Percentiles rank a stretch among this genome's conserved stretches.
Conservation (phyloP, 64 coral and sea anemone genomes). For the Astreopora myriophthalma region DNA sequence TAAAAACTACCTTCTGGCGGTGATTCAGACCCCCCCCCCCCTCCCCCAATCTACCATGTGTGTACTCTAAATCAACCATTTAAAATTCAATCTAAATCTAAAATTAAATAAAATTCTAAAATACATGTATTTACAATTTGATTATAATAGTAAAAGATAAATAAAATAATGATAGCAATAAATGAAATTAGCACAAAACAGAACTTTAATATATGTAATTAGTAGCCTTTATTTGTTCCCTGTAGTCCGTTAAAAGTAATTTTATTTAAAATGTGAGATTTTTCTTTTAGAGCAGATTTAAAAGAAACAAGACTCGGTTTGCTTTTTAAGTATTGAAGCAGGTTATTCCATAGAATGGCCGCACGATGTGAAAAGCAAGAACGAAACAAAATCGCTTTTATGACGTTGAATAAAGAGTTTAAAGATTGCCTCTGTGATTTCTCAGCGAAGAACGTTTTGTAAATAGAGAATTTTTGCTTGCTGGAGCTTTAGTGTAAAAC, state of each 20-base stretch:
- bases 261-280: neutral
- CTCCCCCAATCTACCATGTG: too few relatives aligned
- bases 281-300: neutral
- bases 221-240: neutral
- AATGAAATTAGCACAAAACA: too few relatives aligned
- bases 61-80: too few relatives aligned
- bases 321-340: neutral
- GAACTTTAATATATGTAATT: neutral
- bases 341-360: neutral
- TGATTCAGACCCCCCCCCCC: too few relatives aligned
- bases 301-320: neutral
- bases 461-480: neutral
- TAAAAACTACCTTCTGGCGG: too few relatives aligned
- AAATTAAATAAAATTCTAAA: too few relatives aligned
- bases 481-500: slow-evolving; percentile 3
- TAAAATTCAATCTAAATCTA: too few relatives aligned
- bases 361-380: slow-evolving; percentile 2
- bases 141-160: too few relatives aligned
- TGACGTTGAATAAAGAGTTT: neutral
- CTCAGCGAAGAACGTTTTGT: neutral
- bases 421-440: neutral
- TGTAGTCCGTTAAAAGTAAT: neutral
- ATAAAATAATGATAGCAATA: too few relatives aligned
- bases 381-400: neutral
- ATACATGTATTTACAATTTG: too few relatives aligned